Conservation (phyloP, 1,140 invertebrate species). For the Lepidotrigona ventralis region DNA sequence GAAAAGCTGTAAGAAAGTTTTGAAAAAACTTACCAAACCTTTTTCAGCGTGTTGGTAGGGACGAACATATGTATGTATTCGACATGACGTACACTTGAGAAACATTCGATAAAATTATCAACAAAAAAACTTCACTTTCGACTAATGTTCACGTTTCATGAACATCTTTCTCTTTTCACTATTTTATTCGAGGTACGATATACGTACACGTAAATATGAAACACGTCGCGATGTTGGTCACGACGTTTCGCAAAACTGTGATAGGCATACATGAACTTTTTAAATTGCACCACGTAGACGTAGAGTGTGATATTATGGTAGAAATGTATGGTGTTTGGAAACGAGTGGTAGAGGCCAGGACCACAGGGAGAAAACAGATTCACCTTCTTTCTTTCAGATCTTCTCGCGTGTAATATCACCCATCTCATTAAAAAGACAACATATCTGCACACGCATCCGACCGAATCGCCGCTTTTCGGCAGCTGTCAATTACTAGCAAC, state of each 20-base stretch:
- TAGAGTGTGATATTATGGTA: slow-evolving; percentile 4
- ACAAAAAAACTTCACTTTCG: slow-evolving; percentile 37
- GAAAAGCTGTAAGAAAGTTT: background rate
- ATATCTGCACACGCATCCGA: slow-evolving; percentile 12
- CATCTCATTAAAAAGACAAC: slow-evolving; percentile 6
- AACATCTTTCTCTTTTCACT: slow-evolving; percentile 18
- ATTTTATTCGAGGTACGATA: background rate
- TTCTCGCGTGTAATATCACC: background rate
- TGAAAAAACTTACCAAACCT: slow-evolving; percentile 39
- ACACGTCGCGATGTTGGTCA: background rate
- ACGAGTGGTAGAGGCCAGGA: background rate
- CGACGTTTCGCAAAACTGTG: slow-evolving; percentile 42
- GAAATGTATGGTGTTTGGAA: slow-evolving; percentile 14
- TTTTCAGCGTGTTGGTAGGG: slow-evolving; percentile 36
- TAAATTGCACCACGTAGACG: slow-evolving; percentile 37
- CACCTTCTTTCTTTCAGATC: background rate
- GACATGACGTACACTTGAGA: slow-evolving; percentile 9
- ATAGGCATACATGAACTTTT: slow-evolving; percentile 55
- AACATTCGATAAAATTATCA: slow-evolving; percentile 22
- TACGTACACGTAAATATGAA: background rate
- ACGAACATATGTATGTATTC: slow-evolving; percentile 38
- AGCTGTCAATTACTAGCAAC: slow-evolving; percentile 74
- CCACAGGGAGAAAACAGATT: background rate
- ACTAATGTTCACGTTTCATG: slow-evolving; percentile 7
- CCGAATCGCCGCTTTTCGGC: slow-evolving; percentile 71